Evolutionary conservation across 2,888 invertebrate genomes (phyloP).

Genomic region (Dasypogon diadema): DNA sequence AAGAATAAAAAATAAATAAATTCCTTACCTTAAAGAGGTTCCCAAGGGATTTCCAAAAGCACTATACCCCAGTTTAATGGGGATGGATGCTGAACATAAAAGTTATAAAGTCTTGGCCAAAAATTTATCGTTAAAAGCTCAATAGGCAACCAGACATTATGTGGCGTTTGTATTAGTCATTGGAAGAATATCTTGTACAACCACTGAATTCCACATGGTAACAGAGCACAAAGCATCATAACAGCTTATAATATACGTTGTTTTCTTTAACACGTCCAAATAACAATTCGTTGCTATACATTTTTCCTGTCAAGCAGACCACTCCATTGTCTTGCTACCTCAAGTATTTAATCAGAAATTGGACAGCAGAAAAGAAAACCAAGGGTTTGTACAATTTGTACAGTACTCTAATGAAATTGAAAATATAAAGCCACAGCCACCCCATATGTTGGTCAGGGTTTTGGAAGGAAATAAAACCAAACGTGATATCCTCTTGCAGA

Average conservation of each 20-base stretch:
- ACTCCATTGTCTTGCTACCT: constrained; percentile 12
- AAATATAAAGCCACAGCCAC: constrained; percentile 26
- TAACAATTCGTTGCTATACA: background rate
- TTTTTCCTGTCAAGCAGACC: constrained; percentile 11
- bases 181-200: too few relatives aligned
- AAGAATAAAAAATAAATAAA: too few relatives aligned
- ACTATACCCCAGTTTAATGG: too few relatives aligned
- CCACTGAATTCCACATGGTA: background rate
- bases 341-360: constrained; percentile 40
- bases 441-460: background rate
- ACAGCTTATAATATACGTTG: background rate
- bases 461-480: constrained; percentile 20
- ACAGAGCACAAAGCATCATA: background rate
- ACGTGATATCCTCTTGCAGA: constrained; percentile 13
- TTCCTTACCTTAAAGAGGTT: too few relatives aligned
- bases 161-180: too few relatives aligned
- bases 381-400: background rate
- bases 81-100: too few relatives aligned
- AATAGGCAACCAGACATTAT: too few relatives aligned
- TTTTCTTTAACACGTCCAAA: background rate
- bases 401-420: constrained; percentile 39
- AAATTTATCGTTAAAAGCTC: too few relatives aligned
- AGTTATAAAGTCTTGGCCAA: too few relatives aligned
- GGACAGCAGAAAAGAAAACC: background rate
- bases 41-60: too few relatives aligned